phyloP scores from a whole-genome alignment of 1,140 invertebrate species.

The Lepidurus couesii region DNA sequence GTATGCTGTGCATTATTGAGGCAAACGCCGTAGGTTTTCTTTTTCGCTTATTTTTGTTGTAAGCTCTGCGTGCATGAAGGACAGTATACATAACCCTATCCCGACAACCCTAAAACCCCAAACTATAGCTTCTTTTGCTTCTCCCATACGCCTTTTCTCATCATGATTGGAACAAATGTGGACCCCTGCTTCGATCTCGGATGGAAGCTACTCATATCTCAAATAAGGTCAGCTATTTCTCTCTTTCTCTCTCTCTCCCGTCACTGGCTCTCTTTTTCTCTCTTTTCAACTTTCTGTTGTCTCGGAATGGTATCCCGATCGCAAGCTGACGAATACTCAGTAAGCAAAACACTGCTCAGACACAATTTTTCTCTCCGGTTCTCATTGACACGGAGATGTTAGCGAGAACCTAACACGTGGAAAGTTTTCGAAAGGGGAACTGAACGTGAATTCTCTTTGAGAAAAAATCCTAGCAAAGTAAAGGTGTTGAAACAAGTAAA shows the following conservation, averaged over 20 bases:
- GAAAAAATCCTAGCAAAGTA: neutral
- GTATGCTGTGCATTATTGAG: slow-evolving; percentile 17
- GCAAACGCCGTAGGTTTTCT: slow-evolving; percentile 16
- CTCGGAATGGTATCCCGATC: neutral
- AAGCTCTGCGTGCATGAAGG: neutral
- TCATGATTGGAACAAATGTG: slow-evolving; percentile 11
- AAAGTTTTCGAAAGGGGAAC: neutral
- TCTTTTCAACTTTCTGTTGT: neutral
- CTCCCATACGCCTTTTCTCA: neutral
- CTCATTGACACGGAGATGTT: neutral
- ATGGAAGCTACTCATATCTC: slow-evolving; percentile 19
- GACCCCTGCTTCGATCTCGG: neutral
- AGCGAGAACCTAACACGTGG: neutral
- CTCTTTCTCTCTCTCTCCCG: neutral
- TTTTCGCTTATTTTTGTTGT: neutral
- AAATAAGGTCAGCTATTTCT: neutral
- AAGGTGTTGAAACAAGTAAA: neutral
- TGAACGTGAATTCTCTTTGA: neutral
- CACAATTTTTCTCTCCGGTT: neutral
- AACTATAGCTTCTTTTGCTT: neutral
- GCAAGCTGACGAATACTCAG: slow-evolving; percentile 13
- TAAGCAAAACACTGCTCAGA: neutral
- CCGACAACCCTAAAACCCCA: neutral
- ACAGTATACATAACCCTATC: neutral
- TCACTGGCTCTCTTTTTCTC: neutral